phyloP scores from a whole-genome alignment of 2,797 vertebrate genomes.

The Parauchenoglanis ngamensis region DNA sequence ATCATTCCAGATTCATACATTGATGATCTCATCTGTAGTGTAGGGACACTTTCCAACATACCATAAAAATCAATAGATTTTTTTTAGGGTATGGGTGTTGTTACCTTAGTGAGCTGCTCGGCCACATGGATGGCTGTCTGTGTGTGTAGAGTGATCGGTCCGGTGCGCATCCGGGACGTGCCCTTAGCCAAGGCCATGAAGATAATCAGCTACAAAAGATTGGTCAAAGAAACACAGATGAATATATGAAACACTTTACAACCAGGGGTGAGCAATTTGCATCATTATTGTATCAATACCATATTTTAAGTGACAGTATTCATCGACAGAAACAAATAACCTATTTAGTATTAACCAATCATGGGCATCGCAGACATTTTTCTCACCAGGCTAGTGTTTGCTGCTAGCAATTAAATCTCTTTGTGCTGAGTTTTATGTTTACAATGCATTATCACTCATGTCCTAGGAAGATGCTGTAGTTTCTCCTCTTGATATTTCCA shows the following conservation, averaged over 20 bases:
- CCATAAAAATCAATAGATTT: neutral
- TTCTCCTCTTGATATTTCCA: neutral
- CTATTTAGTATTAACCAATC: neutral
- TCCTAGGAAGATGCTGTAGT: neutral
- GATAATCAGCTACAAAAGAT: constrained; percentile 84
- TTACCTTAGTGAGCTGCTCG: constrained; percentile 88
- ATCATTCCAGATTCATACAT: neutral
- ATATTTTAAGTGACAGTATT: neutral
- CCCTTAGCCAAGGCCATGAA: constrained; percentile 96
- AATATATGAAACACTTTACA: neutral
- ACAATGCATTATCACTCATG: neutral
- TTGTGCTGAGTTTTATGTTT: neutral
- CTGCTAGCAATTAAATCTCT: neutral
- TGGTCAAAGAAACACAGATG: neutral
- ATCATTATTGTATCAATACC: neutral
- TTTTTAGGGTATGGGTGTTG: too few relatives aligned
- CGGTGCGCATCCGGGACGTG: constrained; percentile 86
- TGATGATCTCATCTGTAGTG: neutral
- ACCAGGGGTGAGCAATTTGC: neutral
- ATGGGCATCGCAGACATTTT: neutral
- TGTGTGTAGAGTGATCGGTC: constrained; percentile 91
- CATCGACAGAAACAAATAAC: neutral
- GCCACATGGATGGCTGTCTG: constrained; percentile 93
- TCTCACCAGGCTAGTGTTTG: neutral
- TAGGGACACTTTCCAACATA: neutral